These are phyloP conservation scores for Cranoglanis bouderius DNA, from an alignment of 2,113 vertebrate genomes.

Conservation along the genomic window DNA sequence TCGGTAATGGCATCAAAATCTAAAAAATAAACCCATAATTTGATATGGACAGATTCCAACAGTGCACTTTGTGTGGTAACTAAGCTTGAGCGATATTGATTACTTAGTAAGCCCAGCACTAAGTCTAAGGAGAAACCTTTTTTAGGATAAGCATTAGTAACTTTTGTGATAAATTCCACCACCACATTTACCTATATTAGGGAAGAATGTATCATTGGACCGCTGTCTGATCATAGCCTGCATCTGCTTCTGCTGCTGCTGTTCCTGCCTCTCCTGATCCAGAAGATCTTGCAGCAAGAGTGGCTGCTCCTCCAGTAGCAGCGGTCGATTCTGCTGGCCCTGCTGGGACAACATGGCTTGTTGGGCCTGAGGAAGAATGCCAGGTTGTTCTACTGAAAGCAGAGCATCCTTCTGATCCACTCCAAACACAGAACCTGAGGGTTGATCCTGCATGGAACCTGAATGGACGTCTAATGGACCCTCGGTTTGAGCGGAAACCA, in stretches of 20 bases:
- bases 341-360: constrained; percentile 77
- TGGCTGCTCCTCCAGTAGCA: constrained; percentile 92
- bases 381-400: constrained; percentile 65
- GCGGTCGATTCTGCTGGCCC: constrained; percentile 79
- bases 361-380: constrained; percentile 67
- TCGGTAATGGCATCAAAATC: constrained; percentile 95
- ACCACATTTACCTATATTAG: constrained; percentile 79
- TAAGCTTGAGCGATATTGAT: background rate
- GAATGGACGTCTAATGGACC: constrained; percentile 64
- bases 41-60: background rate
- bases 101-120: background rate
- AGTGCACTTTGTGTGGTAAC: background rate
- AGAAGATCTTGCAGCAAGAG: constrained; percentile 94
- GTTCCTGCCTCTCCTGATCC: constrained; percentile 96
- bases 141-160: background rate
- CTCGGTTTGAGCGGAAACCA: constrained; percentile 77
- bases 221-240: constrained; percentile 93
- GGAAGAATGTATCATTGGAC: constrained; percentile 81
- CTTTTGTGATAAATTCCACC: background rate
- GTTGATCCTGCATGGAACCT: constrained; percentile 73
- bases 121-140: background rate
- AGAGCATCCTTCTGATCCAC: constrained; percentile 66
- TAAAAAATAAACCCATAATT: constrained; percentile 52
- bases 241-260: constrained; percentile 98
- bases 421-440: constrained; percentile 64